Conservation (phyloP, 2,113 vertebrate genomes). For the Colinus virginianus region DNA sequence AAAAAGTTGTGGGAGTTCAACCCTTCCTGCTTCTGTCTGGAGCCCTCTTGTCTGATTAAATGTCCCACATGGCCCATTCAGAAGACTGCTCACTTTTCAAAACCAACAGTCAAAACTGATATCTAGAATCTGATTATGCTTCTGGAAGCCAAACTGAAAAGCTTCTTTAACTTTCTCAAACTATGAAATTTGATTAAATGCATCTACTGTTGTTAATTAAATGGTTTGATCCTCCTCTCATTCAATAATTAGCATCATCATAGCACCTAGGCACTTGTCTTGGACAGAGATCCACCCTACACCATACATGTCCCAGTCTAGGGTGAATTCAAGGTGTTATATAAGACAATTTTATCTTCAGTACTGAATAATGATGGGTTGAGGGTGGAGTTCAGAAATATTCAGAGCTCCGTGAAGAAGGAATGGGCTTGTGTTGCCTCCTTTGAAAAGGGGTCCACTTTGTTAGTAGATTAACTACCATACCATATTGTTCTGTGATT, state of each 20-base stretch:
- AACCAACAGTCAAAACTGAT: background rate
- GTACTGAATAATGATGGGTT: background rate
- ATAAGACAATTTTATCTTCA: background rate
- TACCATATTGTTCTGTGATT: slow-evolving; percentile 23
- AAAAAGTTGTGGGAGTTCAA: background rate
- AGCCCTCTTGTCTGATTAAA: background rate
- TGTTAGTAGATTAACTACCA: background rate
- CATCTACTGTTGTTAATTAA: background rate
- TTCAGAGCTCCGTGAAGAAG: background rate
- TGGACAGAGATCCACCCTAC: background rate
- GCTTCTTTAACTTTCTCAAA: background rate
- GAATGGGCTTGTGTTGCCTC: background rate
- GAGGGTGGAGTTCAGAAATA: background rate
- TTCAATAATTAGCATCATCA: background rate
- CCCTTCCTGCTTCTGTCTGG: background rate
- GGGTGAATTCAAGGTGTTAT: background rate
- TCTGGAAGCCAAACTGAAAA: background rate
- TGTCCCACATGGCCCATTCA: background rate
- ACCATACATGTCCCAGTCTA: background rate
- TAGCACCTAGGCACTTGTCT: background rate
- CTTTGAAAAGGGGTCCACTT: background rate
- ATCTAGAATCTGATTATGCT: background rate
- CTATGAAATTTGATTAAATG: background rate
- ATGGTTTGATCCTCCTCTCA: background rate
- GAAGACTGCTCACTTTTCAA: background rate